Conservation (phyloP, 2,797 vertebrate genomes). For the Anguilla megastoma region DNA sequence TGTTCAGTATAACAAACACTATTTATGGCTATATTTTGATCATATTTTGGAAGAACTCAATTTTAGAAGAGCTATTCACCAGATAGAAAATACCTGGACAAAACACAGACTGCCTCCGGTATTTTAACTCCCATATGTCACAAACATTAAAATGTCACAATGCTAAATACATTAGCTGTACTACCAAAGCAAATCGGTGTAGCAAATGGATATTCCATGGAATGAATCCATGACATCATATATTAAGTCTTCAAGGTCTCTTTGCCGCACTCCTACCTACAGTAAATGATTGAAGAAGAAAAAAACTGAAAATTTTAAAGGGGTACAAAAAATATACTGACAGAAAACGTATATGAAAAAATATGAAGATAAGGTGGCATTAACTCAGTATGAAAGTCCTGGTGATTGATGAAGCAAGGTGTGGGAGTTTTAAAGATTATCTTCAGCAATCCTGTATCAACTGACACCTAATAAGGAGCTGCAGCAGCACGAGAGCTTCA, state of each 20-base stretch:
- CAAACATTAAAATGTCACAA: background rate
- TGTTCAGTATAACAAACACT: background rate
- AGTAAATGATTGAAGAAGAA: background rate
- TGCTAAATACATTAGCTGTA: constrained; percentile 1
- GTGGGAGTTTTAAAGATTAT: background rate
- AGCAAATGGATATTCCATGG: background rate
- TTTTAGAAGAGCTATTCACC: background rate
- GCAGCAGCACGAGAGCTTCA: background rate
- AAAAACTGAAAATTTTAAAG: background rate
- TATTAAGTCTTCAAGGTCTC: background rate
- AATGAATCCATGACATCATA: background rate
- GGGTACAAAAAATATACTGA: background rate
- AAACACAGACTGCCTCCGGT: background rate
- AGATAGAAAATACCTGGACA: background rate
- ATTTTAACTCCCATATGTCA: background rate
- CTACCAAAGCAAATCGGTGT: background rate
- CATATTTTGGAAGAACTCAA: background rate
- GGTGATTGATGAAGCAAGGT: background rate
- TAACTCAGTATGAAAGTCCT: background rate
- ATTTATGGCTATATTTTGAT: background rate
- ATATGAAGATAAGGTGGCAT: background rate
- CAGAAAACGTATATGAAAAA: background rate
- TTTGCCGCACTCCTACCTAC: too few relatives aligned
- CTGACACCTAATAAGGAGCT: background rate
- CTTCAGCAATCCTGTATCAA: background rate